Percentiles rank a stretch among this genome's conserved stretches.
phyloP scores from a whole-genome alignment of 2,113 vertebrate species.

The Pica pica region DNA sequence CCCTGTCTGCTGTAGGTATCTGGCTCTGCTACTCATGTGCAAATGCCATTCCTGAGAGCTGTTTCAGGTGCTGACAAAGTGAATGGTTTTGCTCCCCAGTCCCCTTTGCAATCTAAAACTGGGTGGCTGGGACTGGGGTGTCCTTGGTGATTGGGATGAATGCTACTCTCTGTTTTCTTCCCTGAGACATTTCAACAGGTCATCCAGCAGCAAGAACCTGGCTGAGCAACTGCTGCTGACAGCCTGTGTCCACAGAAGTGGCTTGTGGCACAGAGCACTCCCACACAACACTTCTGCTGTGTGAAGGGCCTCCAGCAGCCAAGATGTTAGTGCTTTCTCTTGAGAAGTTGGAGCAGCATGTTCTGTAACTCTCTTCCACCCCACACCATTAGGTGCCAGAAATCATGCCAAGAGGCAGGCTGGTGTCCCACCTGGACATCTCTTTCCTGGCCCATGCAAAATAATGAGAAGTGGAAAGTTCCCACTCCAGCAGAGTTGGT shows the following conservation, averaged over 20 bases:
- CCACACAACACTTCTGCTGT: not conserved
- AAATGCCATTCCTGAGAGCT: not conserved
- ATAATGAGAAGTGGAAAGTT: not conserved
- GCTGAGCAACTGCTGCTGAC: not conserved
- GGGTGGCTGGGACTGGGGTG: not conserved
- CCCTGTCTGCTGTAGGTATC: not conserved
- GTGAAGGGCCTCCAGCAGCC: not conserved
- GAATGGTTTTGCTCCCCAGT: not conserved
- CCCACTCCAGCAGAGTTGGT: not conserved
- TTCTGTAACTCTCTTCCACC: not conserved
- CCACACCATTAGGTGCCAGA: not conserved
- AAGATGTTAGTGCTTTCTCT: not conserved
- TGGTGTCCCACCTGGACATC: not conserved
- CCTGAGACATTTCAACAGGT: not conserved
- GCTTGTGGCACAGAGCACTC: not conserved
- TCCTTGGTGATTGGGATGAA: not conserved
- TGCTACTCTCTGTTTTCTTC: not conserved
- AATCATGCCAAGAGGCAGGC: not conserved
- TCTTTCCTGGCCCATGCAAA: not conserved
- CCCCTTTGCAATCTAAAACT: not conserved
- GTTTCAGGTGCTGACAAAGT: not conserved
- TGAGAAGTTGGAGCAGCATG: not conserved
- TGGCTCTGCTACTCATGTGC: not conserved
- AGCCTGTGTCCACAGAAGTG: not conserved
- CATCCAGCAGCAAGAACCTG: not conserved